Evolutionary conservation across 2,113 vertebrate species (phyloP), one percentile per base, ranked within the genome.

Genomic region (Dolichallabes microphthalmus): DNA sequence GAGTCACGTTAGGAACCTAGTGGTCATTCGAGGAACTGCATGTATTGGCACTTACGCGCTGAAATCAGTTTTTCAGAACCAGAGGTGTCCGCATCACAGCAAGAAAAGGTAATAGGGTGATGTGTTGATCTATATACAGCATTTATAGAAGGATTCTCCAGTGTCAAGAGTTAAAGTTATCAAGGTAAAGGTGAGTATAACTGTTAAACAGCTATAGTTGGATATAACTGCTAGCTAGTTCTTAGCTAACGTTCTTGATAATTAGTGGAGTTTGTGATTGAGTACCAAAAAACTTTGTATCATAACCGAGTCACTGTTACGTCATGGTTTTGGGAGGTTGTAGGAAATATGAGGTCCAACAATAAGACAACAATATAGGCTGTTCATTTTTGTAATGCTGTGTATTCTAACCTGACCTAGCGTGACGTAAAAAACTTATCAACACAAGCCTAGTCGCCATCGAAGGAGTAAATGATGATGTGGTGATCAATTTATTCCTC

Each of bases 381-480:
- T 17, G 66, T 19, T 69, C 3, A 35, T 32, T 20, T 30, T 8
- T 50, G 9, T 10, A 71, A 45, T 39, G 22, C 14, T 3, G 73
- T 75, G 25, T 52, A 75, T 53, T 53, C 73, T 52, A 3, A 7
- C 45, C 7, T 45, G 45, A 45, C 45, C 25, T 25, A 12, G 39
- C 12, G 9, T n/a, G 11, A 25, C 0, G 22, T n/a, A n/a, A 25
- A 25, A 45, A 13, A 2, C 27, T 27, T n/a, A 30, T 82, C 80
- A 53, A 50, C 80, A 82, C 80, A 68, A 66, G 80, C 80, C 80
- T 68, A 53, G 80, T 53, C 39, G 0, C 30, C n/a, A 10, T 20
- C 1, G 22, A 60, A 2, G 30, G 55, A 39, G 30, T 30, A 6
- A 11, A 35, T 2, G 52, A 10, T 20, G 52, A 17, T 20, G 30